Conservation (phyloP, 2,888 invertebrate species). For the Achlya flavicornis region DNA sequence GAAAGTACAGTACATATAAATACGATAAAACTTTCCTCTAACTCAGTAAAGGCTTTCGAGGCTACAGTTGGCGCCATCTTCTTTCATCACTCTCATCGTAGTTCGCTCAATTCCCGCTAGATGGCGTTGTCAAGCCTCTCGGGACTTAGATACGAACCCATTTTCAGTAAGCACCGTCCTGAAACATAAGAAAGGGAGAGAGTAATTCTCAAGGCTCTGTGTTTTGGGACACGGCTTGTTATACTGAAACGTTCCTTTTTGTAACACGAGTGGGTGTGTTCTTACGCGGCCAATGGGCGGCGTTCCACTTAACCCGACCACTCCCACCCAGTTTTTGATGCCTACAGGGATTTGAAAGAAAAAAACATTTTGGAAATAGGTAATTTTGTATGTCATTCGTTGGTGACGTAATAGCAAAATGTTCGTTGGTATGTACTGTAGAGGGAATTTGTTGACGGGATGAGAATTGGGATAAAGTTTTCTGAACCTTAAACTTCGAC, state of each 20-base stretch:
- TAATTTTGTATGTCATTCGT: conserved; percentile 76
- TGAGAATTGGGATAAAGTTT: background rate
- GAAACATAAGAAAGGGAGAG: conserved; percentile 80
- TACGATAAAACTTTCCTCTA: conserved; percentile 40
- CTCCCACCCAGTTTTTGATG: conserved; percentile 78
- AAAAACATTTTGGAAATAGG: conserved; percentile 78
- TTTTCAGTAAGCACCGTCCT: conserved; percentile 76
- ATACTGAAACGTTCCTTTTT: conserved; percentile 68
- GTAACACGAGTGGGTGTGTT: conserved; percentile 69
- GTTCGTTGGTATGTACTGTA: conserved; percentile 35
- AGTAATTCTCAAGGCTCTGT: conserved; percentile 78
- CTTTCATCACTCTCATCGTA: conserved; percentile 41
- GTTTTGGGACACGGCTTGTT: conserved; percentile 56
- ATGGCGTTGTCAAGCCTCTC: conserved; percentile 59
- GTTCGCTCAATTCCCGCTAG: conserved; percentile 49
- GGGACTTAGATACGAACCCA: conserved; percentile 65
- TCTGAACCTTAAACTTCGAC: background rate
- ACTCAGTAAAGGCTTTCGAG: conserved; percentile 36
- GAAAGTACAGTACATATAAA: no score
- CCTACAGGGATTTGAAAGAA: conserved; percentile 80
- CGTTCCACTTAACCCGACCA: conserved; percentile 59
- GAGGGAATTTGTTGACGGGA: background rate
- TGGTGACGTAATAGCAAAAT: conserved; percentile 75
- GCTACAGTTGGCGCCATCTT: conserved; percentile 71
- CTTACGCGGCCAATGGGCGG: conserved; percentile 69